Evolutionary conservation across 53 echinoderm and acorn worm species (phyloP), one percentile per base, ranked within the genome.

Genomic region (Luidia sarsii): DNA sequence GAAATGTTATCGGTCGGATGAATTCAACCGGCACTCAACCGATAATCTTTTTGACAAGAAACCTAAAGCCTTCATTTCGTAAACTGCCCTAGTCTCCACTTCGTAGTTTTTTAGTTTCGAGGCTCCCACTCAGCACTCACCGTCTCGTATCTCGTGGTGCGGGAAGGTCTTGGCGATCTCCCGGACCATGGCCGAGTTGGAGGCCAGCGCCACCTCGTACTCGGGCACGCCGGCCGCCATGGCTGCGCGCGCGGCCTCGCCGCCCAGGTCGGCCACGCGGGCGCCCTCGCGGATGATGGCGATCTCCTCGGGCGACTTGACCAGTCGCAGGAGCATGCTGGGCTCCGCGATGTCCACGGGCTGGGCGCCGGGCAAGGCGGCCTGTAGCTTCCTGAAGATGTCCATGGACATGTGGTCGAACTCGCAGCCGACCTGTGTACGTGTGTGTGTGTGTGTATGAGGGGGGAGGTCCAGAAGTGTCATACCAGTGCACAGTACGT

Each of bases 271-370:
- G 0, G 72, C 84, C 21, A 95, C 71, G 10, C 90, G 79, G 34
- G 95, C 95, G 19, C 90, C 87, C 70, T 90, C 85, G 34, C 53
- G 87, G 57, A 85, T 92, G 25, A 86, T 68, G 0, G 74, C 85
- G 19, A 95, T 92, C 65, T 95, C 95, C 39, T 95, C 95, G 3
- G 68, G 82, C 1, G 95, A 95, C 74, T 95, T 95, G 25, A 91
- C 54, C 89, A 87, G 35, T 10, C 95, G 82, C 88, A 85, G 61
- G 25, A 56, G n/a, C 95, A 92, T 95, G 38, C 83, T 89, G 19
- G 95, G 85, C 2, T 51, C 64, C 3, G 90, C 88, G 7, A 92
- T 82, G 62, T 95, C 95, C 16, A 95, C 86, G 54, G 85, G 3
- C 3, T 79, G 71, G 21, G 80, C 64, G 21, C 53, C 83, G 3